Evolutionary conservation across 1,140 invertebrate genomes (phyloP), one percentile per base, ranked within the genome.

Genomic region (Ips nitidus): DNA sequence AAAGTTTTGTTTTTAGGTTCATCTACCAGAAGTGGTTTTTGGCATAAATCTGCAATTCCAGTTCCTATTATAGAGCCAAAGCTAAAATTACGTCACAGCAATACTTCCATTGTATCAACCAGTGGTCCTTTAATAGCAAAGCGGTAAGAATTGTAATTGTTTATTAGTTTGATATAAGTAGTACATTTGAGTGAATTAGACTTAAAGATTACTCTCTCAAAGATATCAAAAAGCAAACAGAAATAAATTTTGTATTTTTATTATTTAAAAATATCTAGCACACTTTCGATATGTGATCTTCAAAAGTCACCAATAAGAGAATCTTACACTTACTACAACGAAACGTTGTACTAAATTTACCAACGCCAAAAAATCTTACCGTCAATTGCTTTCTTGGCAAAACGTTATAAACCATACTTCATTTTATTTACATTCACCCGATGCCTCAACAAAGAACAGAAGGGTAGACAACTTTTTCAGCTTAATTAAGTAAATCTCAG

Each of bases 41-140:
- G 76, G 75, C 72, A 77, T 22, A 73, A 70, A 67, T 78, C 77
- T 40, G 76, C 74, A 40, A 79, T 79, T 64, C 78, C 78, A 5
- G 66, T 79, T 43, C 77, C 77, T 5, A 75, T 79, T 41, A 69
- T 74, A 8, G 76, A 77, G 41, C 52, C 45, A 4, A 77, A 76
- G 65, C 56, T 78, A 6, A 71, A 72, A 75, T 62, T 69, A 62
- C 73, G 50, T 71, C 73, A 50, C 38, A 69, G 41, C 52, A 45
- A 39, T n/a, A 2, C 50, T 5, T 62, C 59, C 1, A 41, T 6
- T 1, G 2, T 69, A n/a, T n/a, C 59, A n/a, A 41, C 45, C 39
- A 57, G n/a, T 8, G 67, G 73, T 1, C 73, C 73, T 43, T 37
- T 74, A 7, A 68, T 71, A 41, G 73, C 70, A 3, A 70, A 65